Conservation (phyloP, 2,888 invertebrate genomes). For the Leptopilina myrica region DNA sequence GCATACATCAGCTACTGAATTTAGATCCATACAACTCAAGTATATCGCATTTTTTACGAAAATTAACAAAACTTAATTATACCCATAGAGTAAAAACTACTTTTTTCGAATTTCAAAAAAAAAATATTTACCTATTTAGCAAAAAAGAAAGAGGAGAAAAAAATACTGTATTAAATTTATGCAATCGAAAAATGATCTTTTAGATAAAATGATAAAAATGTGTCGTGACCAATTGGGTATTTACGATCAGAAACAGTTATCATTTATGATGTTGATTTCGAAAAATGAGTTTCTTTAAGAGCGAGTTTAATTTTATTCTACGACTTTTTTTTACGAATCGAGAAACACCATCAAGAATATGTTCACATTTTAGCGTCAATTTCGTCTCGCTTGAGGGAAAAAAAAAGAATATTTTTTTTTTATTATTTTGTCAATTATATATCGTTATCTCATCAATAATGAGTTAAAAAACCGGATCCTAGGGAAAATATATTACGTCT, state of each 20-base stretch:
- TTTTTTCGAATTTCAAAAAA: too few relatives aligned
- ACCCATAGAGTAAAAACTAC: too few relatives aligned
- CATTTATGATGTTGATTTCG: constrained; percentile 17
- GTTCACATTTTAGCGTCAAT: neutral
- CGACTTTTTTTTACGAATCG: neutral
- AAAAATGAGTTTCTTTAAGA: neutral
- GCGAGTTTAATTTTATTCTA: constrained; percentile 14
- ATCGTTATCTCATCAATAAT: neutral
- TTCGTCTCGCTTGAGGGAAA: neutral
- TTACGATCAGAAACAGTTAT: constrained; percentile 20
- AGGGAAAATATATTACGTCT: neutral
- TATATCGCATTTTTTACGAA: too few relatives aligned
- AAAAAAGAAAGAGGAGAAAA: neutral
- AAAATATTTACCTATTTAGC: too few relatives aligned
- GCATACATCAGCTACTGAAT: constrained; percentile 16
- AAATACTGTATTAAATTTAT: too few relatives aligned
- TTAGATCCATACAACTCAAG: constrained; percentile 2
- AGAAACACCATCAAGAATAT: neutral
- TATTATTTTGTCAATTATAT: neutral
- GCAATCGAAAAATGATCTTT: neutral
- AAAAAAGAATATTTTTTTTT: neutral
- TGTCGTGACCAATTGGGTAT: constrained; percentile 5
- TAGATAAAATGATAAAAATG: neutral
- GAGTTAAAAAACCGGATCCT: neutral
- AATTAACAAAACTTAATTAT: too few relatives aligned